These are phyloP conservation scores for Pachydiplax longipennis DNA, from an alignment of 2,888 invertebrate species.

Conservation along the genomic window DNA sequence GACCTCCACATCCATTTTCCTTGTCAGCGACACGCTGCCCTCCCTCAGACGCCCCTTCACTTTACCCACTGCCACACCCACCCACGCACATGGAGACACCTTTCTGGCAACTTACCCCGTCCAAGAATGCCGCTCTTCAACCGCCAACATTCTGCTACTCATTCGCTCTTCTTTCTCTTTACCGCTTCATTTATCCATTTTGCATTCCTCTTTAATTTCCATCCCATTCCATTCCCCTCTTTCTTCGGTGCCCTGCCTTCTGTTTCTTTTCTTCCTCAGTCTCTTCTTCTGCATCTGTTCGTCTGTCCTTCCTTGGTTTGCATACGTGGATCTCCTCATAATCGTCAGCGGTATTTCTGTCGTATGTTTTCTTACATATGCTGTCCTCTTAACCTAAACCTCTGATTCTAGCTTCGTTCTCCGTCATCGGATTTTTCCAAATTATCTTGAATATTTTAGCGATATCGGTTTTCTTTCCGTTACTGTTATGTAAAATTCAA, in stretches of 20 bases:
- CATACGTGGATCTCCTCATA: too few relatives aligned
- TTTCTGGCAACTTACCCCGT: conserved; percentile 44
- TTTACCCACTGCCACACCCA: conserved; percentile 5
- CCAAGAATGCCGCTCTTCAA: conserved; percentile 26
- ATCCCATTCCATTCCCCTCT: not conserved
- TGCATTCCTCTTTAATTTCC: not conserved
- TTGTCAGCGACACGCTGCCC: conserved; percentile 50
- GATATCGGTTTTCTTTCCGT: too few relatives aligned
- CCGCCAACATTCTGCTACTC: not conserved
- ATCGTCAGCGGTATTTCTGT: too few relatives aligned
- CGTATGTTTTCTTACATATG: too few relatives aligned
- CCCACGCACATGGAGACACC: conserved; percentile 23
- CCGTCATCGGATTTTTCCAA: too few relatives aligned
- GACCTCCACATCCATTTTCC: conserved; percentile 24
- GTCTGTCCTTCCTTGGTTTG: too few relatives aligned
- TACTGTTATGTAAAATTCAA: too few relatives aligned
- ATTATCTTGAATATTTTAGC: too few relatives aligned
- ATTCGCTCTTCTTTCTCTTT: not conserved
- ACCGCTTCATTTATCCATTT: not conserved
- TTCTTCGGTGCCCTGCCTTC: too few relatives aligned
- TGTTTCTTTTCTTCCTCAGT: not conserved
- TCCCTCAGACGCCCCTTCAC: conserved; percentile 52
- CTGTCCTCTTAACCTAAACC: too few relatives aligned
- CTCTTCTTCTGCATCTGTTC: not conserved
- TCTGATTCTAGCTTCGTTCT: too few relatives aligned